Evolutionary conservation across 2,888 invertebrate genomes (phyloP), one percentile per base, ranked within the genome.

Genomic region (Piscicola geometra): DNA sequence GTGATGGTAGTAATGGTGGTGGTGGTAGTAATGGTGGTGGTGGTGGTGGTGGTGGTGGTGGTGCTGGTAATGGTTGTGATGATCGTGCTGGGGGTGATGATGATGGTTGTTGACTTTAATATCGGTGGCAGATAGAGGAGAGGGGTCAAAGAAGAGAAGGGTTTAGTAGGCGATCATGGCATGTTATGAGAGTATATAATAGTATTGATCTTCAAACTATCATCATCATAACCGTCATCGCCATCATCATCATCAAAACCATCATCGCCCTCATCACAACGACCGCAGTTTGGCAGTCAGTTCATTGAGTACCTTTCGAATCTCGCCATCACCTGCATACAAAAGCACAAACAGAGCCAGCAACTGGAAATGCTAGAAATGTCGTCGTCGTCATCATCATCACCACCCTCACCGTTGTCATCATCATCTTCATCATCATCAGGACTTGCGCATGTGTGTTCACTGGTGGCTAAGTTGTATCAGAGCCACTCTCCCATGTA

Each of bases 261-360:
- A 47, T 47, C 21, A 21, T 15, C 9, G 21, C 50, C 9, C 25
- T 18, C 25, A 72, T 30, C 5, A 32, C 1, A 18, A 18, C 52
- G 56, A 60, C 28, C 30, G 76, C 77, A 80, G 80, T 80, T 79
- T 77, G 78, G 76, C 33, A 47, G 50, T 1, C 66, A 78, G 75
- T 79, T 79, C 73, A 72, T 77, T 28, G 77, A 79, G 76, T 79
- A 79, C 73, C 77, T 78, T 32, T 75, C 79, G 3, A 78, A 78
- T 36, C 68, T 78, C 35, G 76, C 77, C 21, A 66, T 80, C 72
- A 75, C 52, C 15, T 77, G 79, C 0, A 52, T 80, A 28, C 66
- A 76, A 28, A 77, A 75, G 50, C 78, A 80, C 70, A 76, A 78
- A 12, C 73, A 77, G 50, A 47, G 41, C 25, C 72, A 80, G 75